Evolutionary conservation across 2,888 invertebrate species (phyloP).

Genomic region (Branchipolynoe longqiensis): DNA sequence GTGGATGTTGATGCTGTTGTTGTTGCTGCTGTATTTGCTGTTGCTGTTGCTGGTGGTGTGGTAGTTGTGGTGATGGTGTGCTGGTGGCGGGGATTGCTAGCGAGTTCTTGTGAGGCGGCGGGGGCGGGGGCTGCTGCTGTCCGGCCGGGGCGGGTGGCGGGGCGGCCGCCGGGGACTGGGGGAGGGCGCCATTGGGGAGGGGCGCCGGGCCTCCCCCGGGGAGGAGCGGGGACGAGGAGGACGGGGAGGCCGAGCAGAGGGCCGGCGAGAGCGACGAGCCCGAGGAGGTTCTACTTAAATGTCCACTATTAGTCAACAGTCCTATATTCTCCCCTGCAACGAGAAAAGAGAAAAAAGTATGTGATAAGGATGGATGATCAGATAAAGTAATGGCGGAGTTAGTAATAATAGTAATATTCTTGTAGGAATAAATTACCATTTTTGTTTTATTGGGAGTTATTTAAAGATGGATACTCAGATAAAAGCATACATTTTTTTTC

Average conservation of each 20-base stretch:
- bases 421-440: too few relatives aligned
- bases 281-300: slow-evolving; percentile 27
- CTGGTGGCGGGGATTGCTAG: neutral
- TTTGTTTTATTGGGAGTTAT: too few relatives aligned
- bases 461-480: too few relatives aligned
- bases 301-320: slow-evolving; percentile 28
- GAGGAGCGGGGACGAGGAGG: neutral
- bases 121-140: too few relatives aligned
- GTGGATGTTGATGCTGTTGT: slow-evolving; percentile 21
- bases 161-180: slow-evolving; percentile 19
- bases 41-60: neutral
- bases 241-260: slow-evolving; percentile 3
- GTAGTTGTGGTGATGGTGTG: neutral
- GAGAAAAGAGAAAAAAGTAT: neutral
- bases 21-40: neutral
- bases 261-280: slow-evolving; percentile 4
- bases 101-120: neutral
- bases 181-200: slow-evolving; percentile 49
- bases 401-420: too few relatives aligned
- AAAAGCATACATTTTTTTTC: too few relatives aligned
- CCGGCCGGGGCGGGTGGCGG: neutral
- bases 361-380: too few relatives aligned
- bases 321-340: slow-evolving; percentile 51
- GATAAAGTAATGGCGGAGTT: too few relatives aligned
- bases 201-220: neutral